Percentiles rank a stretch among this genome's conserved stretches.
phyloP scores from a whole-genome alignment of 2,888 invertebrate genomes.

The Cistogaster globosa region DNA sequence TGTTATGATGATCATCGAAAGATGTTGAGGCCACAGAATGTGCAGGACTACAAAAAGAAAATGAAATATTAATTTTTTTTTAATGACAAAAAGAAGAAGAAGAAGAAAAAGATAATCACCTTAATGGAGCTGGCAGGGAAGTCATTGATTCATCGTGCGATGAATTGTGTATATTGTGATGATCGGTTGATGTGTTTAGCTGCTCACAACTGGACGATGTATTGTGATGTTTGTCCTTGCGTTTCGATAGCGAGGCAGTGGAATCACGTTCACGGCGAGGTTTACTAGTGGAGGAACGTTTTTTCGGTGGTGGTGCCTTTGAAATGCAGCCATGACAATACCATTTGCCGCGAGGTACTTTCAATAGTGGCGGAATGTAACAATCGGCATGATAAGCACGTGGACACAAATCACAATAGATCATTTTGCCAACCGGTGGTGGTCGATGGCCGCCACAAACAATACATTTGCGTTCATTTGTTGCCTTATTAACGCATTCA shows the following conservation, averaged over 20 bases:
- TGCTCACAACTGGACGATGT: slow-evolving; percentile 72
- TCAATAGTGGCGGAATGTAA: slow-evolving; percentile 92
- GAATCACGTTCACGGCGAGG: slow-evolving; percentile 82
- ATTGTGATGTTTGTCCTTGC: slow-evolving; percentile 83
- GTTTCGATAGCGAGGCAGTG: slow-evolving; percentile 79
- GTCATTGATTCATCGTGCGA: slow-evolving; percentile 83
- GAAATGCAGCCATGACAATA: slow-evolving; percentile 94
- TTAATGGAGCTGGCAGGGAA: slow-evolving; percentile 80
- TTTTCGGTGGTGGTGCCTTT: slow-evolving; percentile 91
- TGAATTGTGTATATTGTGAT: slow-evolving; percentile 79
- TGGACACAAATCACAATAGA: slow-evolving; percentile 95
- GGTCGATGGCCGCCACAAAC: slow-evolving; percentile 92
- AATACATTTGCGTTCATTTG: slow-evolving; percentile 96
- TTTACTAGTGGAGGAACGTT: slow-evolving; percentile 86
- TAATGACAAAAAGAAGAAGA: neutral
- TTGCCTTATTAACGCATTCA: slow-evolving; percentile 96
- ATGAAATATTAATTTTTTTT: neutral
- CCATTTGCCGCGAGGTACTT: slow-evolving; percentile 94
- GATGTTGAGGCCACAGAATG: slow-evolving; percentile 88
- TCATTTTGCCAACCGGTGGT: slow-evolving; percentile 85
- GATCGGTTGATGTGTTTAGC: slow-evolving; percentile 71
- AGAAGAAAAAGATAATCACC: slow-evolving; percentile 75
- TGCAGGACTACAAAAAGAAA: slow-evolving; percentile 84
- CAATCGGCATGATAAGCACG: slow-evolving; percentile 97
- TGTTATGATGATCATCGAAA: slow-evolving; percentile 84